Evolutionary conservation across 2,797 vertebrate species (phyloP).

Genomic region (Fringilla coelebs): DNA sequence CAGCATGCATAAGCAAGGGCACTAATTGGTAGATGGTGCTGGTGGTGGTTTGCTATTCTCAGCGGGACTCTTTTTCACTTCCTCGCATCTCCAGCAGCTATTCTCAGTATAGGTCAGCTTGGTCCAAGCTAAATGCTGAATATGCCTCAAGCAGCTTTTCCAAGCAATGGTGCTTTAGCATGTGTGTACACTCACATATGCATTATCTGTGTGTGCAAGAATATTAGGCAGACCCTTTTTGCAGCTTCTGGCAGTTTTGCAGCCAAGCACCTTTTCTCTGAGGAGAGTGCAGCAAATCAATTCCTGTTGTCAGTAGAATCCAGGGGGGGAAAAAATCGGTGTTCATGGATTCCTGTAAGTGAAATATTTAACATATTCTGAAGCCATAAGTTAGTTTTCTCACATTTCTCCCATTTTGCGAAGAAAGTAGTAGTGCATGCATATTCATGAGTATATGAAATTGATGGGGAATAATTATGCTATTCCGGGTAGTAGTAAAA

Average conservation of each 20-base stretch:
- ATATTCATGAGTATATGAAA: conserved; percentile 35
- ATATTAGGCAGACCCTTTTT: not conserved
- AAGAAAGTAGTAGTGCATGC: not conserved
- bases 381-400: conserved; percentile 38
- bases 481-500: not conserved
- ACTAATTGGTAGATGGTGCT: not conserved
- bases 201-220: not conserved
- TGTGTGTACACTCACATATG: rapidly evolving
- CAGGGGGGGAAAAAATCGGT: rapidly evolving
- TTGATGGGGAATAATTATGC: conserved; percentile 21
- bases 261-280: not conserved
- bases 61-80: not conserved
- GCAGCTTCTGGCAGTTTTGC: not conserved
- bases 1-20: not conserved
- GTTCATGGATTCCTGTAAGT: not conserved
- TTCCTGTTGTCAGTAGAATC: not conserved
- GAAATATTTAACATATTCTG: conserved; percentile 24
- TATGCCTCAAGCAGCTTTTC: not conserved
- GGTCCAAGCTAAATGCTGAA: not conserved
- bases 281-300: not conserved
- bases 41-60: not conserved
- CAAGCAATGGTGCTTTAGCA: not conserved
- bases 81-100: not conserved
- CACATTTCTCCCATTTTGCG: not conserved
- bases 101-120: not conserved